Evolutionary conservation across 1,140 invertebrate species (phyloP).

Genomic region (Uloborus diversus): DNA sequence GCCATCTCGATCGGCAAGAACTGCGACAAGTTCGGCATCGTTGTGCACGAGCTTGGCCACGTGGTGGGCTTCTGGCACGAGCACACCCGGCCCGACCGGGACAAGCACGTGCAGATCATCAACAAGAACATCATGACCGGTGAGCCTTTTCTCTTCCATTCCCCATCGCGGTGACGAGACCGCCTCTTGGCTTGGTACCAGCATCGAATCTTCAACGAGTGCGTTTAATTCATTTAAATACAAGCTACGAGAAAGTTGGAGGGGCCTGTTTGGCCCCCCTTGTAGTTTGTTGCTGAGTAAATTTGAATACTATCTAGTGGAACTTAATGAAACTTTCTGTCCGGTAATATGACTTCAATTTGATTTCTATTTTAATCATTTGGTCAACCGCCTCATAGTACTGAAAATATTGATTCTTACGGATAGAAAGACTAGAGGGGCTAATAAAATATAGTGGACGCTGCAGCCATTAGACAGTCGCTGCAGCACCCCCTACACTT

Average conservation of each 20-base stretch:
- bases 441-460: no score
- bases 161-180: not conserved
- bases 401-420: no score
- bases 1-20: conserved; percentile 99
- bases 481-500: no score
- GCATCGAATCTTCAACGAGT: no score
- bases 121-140: conserved; percentile 95
- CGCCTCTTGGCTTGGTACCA: not conserved
- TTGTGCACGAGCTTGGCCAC: conserved; percentile 98
- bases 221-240: no score
- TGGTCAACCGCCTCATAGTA: no score
- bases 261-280: no score
- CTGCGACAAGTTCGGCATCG: conserved; percentile 99
- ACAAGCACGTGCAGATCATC: conserved; percentile 81
- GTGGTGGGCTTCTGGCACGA: conserved; percentile 89
- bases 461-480: no score
- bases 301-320: not conserved
- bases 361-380: no score
- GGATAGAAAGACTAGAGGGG: no score
- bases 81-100: conserved; percentile 95
- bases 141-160: conserved; percentile 67
- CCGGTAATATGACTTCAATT: not conserved
- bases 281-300: not conserved
- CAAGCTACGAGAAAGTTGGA: no score
- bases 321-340: no score